phyloP scores from a whole-genome alignment of 2,113 vertebrate genomes.

The Pedionomus torquatus region DNA sequence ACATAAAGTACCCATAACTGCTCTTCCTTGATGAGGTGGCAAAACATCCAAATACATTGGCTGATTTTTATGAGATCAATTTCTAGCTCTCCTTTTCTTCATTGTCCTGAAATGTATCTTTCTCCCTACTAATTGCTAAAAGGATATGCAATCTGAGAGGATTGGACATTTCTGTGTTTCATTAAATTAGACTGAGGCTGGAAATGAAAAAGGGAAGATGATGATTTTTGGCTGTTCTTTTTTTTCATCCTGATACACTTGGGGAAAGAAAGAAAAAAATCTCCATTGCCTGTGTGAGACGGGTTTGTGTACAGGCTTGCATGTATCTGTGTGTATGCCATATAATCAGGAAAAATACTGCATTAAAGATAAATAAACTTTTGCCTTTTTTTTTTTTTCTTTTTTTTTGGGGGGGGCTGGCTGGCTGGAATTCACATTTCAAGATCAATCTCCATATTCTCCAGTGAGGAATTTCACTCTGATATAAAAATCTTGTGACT shows the following conservation, averaged over 20 bases:
- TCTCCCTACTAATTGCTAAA: not conserved
- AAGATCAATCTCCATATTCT: not conserved
- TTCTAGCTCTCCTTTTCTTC: not conserved
- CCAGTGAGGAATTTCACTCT: not conserved
- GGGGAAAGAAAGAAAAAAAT: not conserved
- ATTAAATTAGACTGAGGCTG: not conserved
- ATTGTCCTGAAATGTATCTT: not conserved
- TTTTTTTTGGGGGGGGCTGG: too few relatives aligned
- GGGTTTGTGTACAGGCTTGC: not conserved
- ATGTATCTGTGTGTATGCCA: fast-evolving
- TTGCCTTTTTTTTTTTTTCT: too few relatives aligned
- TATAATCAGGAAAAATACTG: not conserved
- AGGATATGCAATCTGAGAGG: not conserved
- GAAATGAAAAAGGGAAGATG: not conserved
- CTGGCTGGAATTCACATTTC: not conserved
- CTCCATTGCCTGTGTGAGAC: not conserved
- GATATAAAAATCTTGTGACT: not conserved
- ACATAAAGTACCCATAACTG: not conserved
- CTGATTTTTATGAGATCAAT: not conserved
- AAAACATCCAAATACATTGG: not conserved
- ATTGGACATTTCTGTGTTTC: not conserved
- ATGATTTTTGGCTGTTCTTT: not conserved
- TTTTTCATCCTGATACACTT: not conserved
- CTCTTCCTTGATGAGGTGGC: not conserved
- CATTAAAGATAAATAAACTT: not conserved